These are phyloP conservation scores for Penaeus japonicus DNA, from an alignment of 1,140 invertebrate genomes.

Conservation along the genomic window DNA sequence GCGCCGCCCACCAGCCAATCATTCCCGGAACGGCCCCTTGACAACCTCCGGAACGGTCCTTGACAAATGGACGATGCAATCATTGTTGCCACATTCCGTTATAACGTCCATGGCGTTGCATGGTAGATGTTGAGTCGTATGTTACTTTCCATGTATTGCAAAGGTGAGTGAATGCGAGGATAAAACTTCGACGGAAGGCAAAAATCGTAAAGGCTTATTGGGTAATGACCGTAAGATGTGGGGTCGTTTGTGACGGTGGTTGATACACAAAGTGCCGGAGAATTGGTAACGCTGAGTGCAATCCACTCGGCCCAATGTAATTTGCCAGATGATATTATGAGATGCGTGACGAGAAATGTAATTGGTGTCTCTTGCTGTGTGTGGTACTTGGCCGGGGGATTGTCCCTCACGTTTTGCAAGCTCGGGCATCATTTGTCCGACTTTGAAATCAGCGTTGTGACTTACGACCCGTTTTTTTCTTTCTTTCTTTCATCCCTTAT, in stretches of 20 bases:
- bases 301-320: constrained; percentile 48
- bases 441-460: not conserved
- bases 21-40: constrained; percentile 36
- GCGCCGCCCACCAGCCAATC: constrained; percentile 40
- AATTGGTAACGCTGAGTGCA: constrained; percentile 42
- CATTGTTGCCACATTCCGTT: constrained; percentile 22
- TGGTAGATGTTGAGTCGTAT: not conserved
- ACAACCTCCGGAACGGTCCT: constrained; percentile 36
- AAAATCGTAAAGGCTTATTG: too few relatives aligned
- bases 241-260: too few relatives aligned
- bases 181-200: too few relatives aligned
- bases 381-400: constrained; percentile 26
- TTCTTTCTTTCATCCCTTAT: too few relatives aligned
- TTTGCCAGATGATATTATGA: constrained; percentile 52
- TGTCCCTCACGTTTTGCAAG: constrained; percentile 25
- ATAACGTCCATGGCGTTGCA: not conserved
- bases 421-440: constrained; percentile 3
- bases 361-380: constrained; percentile 29
- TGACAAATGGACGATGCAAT: constrained; percentile 49
- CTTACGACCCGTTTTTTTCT: not conserved
- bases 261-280: too few relatives aligned
- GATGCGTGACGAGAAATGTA: constrained; percentile 53
- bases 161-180: too few relatives aligned
- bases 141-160: not conserved
- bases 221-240: too few relatives aligned